These are phyloP conservation scores for Drosophila parthenogenetica DNA, from an alignment of 2,888 invertebrate species.

Conservation along the genomic window DNA sequence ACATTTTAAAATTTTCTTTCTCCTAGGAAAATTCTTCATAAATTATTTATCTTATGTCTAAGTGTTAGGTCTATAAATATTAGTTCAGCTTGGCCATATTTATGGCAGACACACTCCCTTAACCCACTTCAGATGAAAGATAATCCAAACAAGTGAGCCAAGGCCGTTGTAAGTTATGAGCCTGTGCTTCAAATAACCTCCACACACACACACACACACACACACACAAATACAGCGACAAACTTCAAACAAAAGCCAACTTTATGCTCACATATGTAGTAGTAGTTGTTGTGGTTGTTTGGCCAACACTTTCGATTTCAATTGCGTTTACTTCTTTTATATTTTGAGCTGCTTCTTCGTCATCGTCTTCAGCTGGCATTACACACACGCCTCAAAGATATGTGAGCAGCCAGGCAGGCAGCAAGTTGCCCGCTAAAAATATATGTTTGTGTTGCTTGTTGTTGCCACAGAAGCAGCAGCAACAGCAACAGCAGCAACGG, in stretches of 20 bases:
- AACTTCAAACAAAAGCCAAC: slow-evolving; percentile 42
- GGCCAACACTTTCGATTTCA: slow-evolving; percentile 81
- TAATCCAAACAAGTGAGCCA: slow-evolving; percentile 61
- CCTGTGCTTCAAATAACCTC: slow-evolving; percentile 66
- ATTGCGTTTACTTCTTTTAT: slow-evolving; percentile 73
- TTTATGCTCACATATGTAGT: slow-evolving; percentile 53
- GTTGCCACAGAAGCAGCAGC: slow-evolving; percentile 27
- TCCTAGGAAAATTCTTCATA: not conserved
- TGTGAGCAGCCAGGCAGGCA: slow-evolving; percentile 11
- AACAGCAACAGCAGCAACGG: slow-evolving; percentile 24
- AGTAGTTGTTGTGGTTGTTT: slow-evolving; percentile 33
- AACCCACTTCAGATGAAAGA: slow-evolving; percentile 48
- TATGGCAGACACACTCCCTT: slow-evolving; percentile 34
- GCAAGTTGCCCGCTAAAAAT: slow-evolving; percentile 72
- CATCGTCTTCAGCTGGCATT: slow-evolving; percentile 26
- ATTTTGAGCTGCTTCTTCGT: slow-evolving; percentile 30
- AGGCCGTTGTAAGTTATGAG: slow-evolving; percentile 71
- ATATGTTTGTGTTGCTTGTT: slow-evolving; percentile 26
- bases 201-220: slow-evolving; percentile 25
- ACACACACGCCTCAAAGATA: slow-evolving; percentile 26
- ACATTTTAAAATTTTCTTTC: not conserved
- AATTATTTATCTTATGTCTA: no score
- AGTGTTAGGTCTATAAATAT: not conserved
- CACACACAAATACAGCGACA: slow-evolving; percentile 19
- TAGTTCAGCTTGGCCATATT: slow-evolving; percentile 6